Base-by-base conservation (phyloP, 2,888 invertebrate species). In the Dasypolia templi region DNA sequence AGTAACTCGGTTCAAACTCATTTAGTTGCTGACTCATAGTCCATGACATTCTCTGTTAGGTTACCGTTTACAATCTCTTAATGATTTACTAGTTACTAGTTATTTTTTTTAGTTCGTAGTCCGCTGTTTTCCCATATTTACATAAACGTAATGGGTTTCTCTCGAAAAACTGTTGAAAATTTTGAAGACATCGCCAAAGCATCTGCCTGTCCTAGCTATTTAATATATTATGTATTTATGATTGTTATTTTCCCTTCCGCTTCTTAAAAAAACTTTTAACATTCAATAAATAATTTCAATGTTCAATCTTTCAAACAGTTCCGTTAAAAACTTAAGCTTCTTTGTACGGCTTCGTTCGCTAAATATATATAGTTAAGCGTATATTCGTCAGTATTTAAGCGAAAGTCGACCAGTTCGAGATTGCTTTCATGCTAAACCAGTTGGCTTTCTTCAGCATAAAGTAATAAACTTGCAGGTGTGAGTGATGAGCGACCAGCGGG, bases 391-490 rank as follows among this genome's bases (percentile, higher is more conserved):
- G 86, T 82, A 84, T 89, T 86, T 85, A 59, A 91, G 91, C 92
- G 93, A 93, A 93, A 93, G 93, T 92, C 82, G 83, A 81, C 82
- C 86, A 84, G 76, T 69, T 79, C 32, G 65, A 81, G 81, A 85
- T 90, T 89, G 80, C 92, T 92, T 92, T 92, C 92, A 78, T 90
- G 87, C 86, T 79, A 88, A 93, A 94, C 93, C 92, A 89, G 95
- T 93, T 89, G 91, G 90, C 95, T 95, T 95, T 95, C 94, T 93
- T 95, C 92, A 88, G 89, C 88, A 90, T 92, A 91, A 89, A 84
- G 84, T 88, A 87, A 88, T 89, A 89, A 86, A 85, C 77, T 87
- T 79, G 79, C 79, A 77, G 83, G 79, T 85, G 59, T 61, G 86
- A 89, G 79, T 55, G n/a, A 87, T 72, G 64, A 67, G 74, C 69